phyloP scores from a whole-genome alignment of 2,797 vertebrate genomes.

The Smutsia temminckii region DNA sequence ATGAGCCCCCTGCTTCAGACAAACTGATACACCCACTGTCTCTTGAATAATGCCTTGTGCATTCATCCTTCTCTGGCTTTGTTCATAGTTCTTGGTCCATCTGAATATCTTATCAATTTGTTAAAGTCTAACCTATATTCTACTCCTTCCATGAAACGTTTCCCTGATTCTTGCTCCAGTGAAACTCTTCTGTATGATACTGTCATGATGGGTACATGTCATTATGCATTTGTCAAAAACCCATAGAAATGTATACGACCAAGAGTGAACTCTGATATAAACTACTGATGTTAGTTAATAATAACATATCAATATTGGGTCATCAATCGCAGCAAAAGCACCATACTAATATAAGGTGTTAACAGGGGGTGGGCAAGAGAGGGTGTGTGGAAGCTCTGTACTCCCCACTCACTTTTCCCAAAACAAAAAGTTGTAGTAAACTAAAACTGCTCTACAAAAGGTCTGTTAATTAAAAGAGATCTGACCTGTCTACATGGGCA shows the following conservation, averaged over 20 bases:
- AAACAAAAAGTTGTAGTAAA: not conserved
- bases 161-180: not conserved
- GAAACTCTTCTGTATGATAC: not conserved
- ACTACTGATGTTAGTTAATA: not conserved
- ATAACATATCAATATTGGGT: not conserved
- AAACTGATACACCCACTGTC: not conserved
- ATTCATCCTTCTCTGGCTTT: not conserved
- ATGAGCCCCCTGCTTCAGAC: not conserved
- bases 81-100: not conserved
- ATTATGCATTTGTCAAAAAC: not conserved
- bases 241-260: not conserved
- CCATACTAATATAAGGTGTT: not conserved
- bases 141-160: not conserved
- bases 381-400: not conserved
- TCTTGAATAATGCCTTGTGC: not conserved
- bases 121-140: not conserved
- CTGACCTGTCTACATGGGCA: not conserved
- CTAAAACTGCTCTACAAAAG: not conserved
- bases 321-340: not conserved
- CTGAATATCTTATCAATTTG: not conserved
- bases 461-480: not conserved
- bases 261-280: not conserved
- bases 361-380: not conserved
- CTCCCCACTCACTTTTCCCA: not conserved
- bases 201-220: not conserved